Percentiles rank a stretch among this genome's conserved stretches.
These are phyloP conservation scores for Leptinotarsa texana DNA, from an alignment of 1,140 invertebrate genomes.

Conservation along the genomic window DNA sequence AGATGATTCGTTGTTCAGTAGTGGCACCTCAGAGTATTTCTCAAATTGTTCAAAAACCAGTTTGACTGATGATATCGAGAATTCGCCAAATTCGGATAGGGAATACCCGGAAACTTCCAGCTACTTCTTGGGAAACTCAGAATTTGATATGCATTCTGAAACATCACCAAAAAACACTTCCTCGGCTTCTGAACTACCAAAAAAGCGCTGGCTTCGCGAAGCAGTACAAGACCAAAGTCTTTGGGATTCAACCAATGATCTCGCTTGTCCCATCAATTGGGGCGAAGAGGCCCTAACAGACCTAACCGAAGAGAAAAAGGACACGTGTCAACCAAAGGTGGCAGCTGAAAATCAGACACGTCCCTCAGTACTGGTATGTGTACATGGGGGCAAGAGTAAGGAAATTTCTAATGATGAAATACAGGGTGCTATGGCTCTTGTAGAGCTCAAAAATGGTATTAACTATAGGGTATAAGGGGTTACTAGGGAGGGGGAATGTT, in stretches of 20 bases:
- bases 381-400: constrained; percentile 55
- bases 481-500: not conserved
- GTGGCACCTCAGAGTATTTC: constrained; percentile 37
- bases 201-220: constrained; percentile 67
- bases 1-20: constrained; percentile 40
- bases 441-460: constrained; percentile 60
- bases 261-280: constrained; percentile 57
- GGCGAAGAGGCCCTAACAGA: constrained; percentile 40
- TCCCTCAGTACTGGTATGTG: constrained; percentile 61
- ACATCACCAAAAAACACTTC: constrained; percentile 34
- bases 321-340: constrained; percentile 8
- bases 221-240: constrained; percentile 61
- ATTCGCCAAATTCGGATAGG: constrained; percentile 43
- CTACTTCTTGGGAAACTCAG: constrained; percentile 37
- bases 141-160: constrained; percentile 34
- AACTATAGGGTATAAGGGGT: constrained; percentile 42
- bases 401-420: constrained; percentile 53
- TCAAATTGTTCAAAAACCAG: constrained; percentile 38
- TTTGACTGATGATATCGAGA: constrained; percentile 42
- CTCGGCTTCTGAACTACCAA: constrained; percentile 59
- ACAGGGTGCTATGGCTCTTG: constrained; percentile 67
- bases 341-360: constrained; percentile 58
- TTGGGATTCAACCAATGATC: constrained; percentile 55
- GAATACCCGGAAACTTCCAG: constrained; percentile 39
- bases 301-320: constrained; percentile 33